Base-by-base conservation (phyloP, 2,113 vertebrate species). In the Epinephelus moara region DNA sequence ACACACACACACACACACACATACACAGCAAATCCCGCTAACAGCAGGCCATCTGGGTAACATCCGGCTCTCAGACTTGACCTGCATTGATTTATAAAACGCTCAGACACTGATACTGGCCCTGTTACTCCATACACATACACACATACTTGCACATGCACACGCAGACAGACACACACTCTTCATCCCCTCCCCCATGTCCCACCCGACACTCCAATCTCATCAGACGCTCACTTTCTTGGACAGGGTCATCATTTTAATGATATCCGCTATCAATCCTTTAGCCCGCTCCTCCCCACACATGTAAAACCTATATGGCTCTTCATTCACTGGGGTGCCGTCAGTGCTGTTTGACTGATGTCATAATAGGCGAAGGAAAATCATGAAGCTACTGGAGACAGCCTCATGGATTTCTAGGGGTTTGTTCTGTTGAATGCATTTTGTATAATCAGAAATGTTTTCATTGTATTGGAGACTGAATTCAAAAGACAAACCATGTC, bases 21-120 rank as follows among this genome's bases (percentile, higher is more conserved):
- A 70, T 52, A 75, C 69, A 21, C 33, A 15, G 23, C 70, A 86
- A 50, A 77, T 45, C 62, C 78, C 23, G 37, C 64, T 21, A 73
- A 75, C 84, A 87, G 74, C 74, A 88, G 82, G 77, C 88, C 82
- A 82, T 88, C 84, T 85, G 47, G 74, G 82, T 85, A 86, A 92
- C 83, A 87, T 88, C 70, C 47, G 45, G 79, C 89, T 90, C 78
- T 83, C 73, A 86, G 70, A 75, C 78, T 80, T 90, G 83, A 93
- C 90, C 91, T 78, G 71, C 73, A 91, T 91, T 83, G 92, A 93
- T 91, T 92, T 91, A 91, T 89, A 88, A 80, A 91, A 94, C 84
- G 82, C 79, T 75, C 68, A 88, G 85, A 91, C 84, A 87, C 68
- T 49, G 71, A 91, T 83, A 70, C 75, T 4, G 47, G 63, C 30